Conservation (phyloP, 2,113 vertebrate genomes). For the Phylloscopus trochilus region DNA sequence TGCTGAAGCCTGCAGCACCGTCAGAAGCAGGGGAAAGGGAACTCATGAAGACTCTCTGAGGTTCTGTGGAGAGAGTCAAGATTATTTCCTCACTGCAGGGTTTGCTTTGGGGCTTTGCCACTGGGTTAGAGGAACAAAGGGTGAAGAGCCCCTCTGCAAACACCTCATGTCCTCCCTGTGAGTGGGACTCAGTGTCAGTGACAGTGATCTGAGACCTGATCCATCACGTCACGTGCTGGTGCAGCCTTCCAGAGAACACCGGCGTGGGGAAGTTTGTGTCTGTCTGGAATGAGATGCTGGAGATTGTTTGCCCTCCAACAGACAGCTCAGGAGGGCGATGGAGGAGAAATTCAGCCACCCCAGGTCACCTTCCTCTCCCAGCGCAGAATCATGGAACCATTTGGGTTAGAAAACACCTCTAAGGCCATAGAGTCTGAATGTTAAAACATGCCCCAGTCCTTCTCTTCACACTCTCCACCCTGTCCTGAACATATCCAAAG, state of each 20-base stretch:
- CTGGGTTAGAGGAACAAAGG: neutral
- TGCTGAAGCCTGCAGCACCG: neutral
- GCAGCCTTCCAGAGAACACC: neutral
- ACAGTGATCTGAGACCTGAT: neutral
- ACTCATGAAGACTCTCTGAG: neutral
- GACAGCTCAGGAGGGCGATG: rapidly evolving
- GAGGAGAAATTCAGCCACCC: neutral
- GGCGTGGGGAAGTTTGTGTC: neutral
- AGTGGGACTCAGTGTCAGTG: neutral
- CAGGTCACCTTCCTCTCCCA: neutral
- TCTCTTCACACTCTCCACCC: neutral
- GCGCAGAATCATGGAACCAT: rapidly evolving
- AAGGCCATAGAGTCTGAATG: neutral
- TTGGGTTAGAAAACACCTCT: neutral
- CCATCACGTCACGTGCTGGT: neutral
- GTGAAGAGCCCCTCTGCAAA: neutral
- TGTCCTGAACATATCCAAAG: neutral
- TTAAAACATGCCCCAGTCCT: neutral
- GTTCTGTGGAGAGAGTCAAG: neutral
- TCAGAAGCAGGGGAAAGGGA: neutral
- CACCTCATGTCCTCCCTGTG: neutral
- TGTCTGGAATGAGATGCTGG: neutral
- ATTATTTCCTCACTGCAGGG: neutral
- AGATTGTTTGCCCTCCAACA: neutral
- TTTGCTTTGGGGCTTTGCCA: neutral